Evolutionary conservation across 2,797 vertebrate genomes (phyloP).

Genomic region (Argya squamiceps): DNA sequence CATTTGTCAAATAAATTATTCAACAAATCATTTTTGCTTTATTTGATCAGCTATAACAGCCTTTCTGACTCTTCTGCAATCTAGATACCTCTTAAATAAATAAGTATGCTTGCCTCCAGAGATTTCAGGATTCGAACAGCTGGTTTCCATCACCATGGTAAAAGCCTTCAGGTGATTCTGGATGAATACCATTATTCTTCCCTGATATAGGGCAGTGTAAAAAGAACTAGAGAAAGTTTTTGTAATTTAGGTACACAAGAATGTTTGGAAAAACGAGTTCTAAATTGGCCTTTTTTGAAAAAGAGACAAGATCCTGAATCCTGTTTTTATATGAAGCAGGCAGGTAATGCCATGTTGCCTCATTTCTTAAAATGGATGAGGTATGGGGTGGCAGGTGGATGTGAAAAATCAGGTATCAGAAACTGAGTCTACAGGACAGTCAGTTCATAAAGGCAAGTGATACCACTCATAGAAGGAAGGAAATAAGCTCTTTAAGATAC

Average conservation of each 20-base stretch:
- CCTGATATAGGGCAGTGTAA: not conserved
- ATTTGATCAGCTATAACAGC: slow-evolving; percentile 52
- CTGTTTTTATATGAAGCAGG: not conserved
- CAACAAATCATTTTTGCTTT: slow-evolving; percentile 39
- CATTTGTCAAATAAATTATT: slow-evolving; percentile 69
- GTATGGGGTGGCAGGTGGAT: not conserved
- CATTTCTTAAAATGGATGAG: not conserved
- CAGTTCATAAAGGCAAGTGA: not conserved
- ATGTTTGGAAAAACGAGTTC: not conserved
- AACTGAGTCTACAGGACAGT: not conserved
- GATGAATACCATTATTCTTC: not conserved
- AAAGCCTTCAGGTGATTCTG: slow-evolving; percentile 15
- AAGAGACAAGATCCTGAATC: not conserved
- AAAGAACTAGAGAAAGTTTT: not conserved
- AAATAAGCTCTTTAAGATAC: not conserved
- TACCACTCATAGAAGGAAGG: not conserved
- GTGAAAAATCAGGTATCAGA: not conserved
- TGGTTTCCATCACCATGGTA: slow-evolving; percentile 29
- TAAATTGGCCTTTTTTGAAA: not conserved
- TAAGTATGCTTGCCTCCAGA: slow-evolving; percentile 29
- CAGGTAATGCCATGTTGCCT: not conserved
- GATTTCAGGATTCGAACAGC: not conserved
- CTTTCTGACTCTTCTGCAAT: slow-evolving; percentile 36
- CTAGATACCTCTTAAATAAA: slow-evolving; percentile 59
- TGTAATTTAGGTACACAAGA: not conserved